These are phyloP conservation scores for Mohoua ochrocephala DNA, from an alignment of 2,113 vertebrate species.

Conservation along the genomic window DNA sequence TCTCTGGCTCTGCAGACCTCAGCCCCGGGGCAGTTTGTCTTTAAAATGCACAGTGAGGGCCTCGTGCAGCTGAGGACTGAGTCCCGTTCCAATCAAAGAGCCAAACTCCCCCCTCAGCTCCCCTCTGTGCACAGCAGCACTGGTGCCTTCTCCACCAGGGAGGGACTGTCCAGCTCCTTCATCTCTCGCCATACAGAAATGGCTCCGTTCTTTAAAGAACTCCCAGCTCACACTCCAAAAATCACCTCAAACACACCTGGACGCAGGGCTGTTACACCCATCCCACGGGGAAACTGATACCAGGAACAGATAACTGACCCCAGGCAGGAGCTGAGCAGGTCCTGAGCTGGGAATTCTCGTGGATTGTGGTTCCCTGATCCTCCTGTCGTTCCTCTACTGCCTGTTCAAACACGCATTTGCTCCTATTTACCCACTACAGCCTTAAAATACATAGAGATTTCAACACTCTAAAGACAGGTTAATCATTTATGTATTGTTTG, in stretches of 20 bases:
- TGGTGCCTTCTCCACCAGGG: not conserved
- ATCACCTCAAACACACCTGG: not conserved
- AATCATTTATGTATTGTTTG: slow-evolving; percentile 14
- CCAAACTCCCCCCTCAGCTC: not conserved
- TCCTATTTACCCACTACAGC: not conserved
- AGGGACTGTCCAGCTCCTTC: not conserved
- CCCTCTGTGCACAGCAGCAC: rapidly evolving
- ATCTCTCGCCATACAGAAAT: rapidly evolving
- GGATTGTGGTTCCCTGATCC: not conserved
- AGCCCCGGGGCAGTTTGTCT: not conserved
- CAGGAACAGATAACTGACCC: not conserved
- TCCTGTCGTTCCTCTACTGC: rapidly evolving
- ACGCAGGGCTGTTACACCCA: rapidly evolving
- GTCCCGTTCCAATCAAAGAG: not conserved
- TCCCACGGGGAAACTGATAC: not conserved
- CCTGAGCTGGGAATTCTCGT: not conserved
- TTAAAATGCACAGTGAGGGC: rapidly evolving
- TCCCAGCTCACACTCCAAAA: not conserved
- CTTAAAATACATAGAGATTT: not conserved
- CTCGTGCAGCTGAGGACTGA: not conserved
- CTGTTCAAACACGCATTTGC: not conserved
- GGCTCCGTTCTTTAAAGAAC: not conserved
- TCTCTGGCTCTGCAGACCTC: not conserved
- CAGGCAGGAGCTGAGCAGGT: not conserved
- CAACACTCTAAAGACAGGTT: not conserved